Evolutionary conservation across 1,140 invertebrate genomes (phyloP).

Genomic region (Drosophila mauritiana): DNA sequence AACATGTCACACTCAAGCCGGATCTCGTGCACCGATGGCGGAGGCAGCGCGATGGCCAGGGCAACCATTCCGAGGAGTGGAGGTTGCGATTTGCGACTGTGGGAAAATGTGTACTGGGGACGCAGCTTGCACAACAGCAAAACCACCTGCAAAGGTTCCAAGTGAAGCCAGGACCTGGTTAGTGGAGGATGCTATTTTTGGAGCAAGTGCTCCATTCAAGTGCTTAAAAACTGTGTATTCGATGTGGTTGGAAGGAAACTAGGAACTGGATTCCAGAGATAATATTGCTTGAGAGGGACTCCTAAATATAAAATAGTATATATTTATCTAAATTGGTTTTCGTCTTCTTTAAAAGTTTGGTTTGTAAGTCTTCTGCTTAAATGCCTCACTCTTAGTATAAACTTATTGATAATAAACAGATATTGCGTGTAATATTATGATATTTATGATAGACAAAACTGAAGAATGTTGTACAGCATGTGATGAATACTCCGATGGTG

Average conservation of each 20-base stretch:
- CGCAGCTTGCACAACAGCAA: conserved; percentile 94
- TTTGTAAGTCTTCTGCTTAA: no score
- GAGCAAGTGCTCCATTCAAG: not conserved
- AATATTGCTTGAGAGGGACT: no score
- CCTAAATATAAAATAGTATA: no score
- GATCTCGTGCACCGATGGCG: conserved; percentile 98
- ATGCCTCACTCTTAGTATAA: no score
- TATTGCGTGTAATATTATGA: no score
- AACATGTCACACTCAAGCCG: conserved; percentile 98
- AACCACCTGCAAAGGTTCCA: conserved; percentile 90
- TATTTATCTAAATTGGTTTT: no score
- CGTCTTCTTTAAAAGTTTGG: no score
- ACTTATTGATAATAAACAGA: no score
- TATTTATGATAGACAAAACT: conserved; percentile 2
- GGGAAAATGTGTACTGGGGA: conserved; percentile 95
- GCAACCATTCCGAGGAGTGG: conserved; percentile 96
- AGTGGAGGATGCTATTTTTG: not conserved
- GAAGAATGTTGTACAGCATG: not conserved
- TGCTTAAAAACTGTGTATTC: not conserved
- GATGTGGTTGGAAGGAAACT: not conserved
- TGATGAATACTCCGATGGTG: conserved; percentile 20
- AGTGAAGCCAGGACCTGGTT: conserved; percentile 16
- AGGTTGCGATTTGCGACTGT: conserved; percentile 93
- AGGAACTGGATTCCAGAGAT: no score
- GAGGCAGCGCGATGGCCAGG: conserved; percentile 96